Evolutionary conservation across 23 tunicate genomes (phyloP), one percentile per base, ranked within the genome.

Genomic region (Phallusia fumigata): DNA sequence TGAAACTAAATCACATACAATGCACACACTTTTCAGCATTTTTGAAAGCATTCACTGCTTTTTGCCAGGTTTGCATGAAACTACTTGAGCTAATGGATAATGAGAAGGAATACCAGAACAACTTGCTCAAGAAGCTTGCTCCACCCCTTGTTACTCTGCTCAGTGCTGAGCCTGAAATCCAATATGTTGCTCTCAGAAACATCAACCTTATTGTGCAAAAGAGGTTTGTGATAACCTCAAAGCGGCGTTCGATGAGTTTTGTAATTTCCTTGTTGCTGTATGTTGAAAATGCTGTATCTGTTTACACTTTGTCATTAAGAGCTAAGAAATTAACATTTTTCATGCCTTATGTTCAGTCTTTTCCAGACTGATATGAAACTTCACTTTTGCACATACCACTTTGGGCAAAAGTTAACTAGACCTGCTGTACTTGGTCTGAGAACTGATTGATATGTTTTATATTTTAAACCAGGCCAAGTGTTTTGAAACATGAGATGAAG

Each of bases 71-170:
- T n/a, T 84, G 93, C 78, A 95, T 95, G 99, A 93, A 92, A 45
- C 77, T 95, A 52, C 69, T 95, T 79, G 98, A 95, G 51, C 79
- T 95, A 86, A 79, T 90, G 87, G 77, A 86, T 36, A 36, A 49
- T 2, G 99, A 95, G 74, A 90, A 83, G 52, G 95, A 88, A 18
- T 87, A 87, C 65, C 91, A 90, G 74, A 44, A 65, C 52, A 92
- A 79, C 58, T 69, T 95, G 73, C 53, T 90, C 73, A 90, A 90
- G 65, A 95, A 95, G 84, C 74, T 95, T 73, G 91, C 99, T 47
- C 99, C 99, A n/a, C 99, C 99, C 30, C 95, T 95, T 30, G 99
- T 95, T 19, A 95, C 99, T 22, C 82, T 95, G 36, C 96, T 95
- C 26, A 83, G 89, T 28, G 86, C 99, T 52, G 99, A 95, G 64